Evolutionary conservation across 92 coral and sea anemone species (phyloP), one percentile per base, ranked within the genome.

Genomic region (Epizoanthus fatuus): DNA sequence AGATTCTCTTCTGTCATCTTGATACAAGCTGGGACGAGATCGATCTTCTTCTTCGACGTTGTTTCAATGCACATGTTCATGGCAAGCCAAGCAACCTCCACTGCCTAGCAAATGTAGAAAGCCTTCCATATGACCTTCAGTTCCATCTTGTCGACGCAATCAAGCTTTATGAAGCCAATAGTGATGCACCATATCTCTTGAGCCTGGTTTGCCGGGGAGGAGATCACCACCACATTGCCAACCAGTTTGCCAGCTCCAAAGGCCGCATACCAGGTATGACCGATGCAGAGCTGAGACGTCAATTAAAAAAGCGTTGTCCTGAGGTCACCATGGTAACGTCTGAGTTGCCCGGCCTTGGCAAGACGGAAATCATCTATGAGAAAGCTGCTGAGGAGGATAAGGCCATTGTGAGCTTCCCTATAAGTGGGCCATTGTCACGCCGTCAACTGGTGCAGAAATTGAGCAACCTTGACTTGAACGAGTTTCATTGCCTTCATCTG

Each of bases 341-440:
- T n/a, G 91, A 88, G 4, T 79, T 94, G 63, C 98, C 98, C 2
- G 98, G 98, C 14, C 92, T 94, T 66, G 98, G 95, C 10, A 94
- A 94, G 88, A 94, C 98, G 15, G 98, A 94, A 85, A 40, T 67
- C 49, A 92, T 94, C 37, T 79, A 77, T 29, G 66, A 71, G 47
- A 86, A 81, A 71, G 95, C 91, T 35, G 74, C 85, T 19, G 59
- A 76, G 57, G 63, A 85, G 13, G 76, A 74, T 22, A 94, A 92
- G 86, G 85, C 75, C n/a, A 83, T 94, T 42, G 90, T 86, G 37
- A 86, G 86, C 15, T 92, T 94, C 68, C 84, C 95, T 13, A 89
- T 94, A 16, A 94, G 94, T 66, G 98, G 98, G n/a, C 98, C 95
- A 22, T 75, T 94, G n/a, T 89, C 92, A 12, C 91, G 91, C 72